Conservation (phyloP, 2,888 invertebrate species). For the Parnassius smintheus region DNA sequence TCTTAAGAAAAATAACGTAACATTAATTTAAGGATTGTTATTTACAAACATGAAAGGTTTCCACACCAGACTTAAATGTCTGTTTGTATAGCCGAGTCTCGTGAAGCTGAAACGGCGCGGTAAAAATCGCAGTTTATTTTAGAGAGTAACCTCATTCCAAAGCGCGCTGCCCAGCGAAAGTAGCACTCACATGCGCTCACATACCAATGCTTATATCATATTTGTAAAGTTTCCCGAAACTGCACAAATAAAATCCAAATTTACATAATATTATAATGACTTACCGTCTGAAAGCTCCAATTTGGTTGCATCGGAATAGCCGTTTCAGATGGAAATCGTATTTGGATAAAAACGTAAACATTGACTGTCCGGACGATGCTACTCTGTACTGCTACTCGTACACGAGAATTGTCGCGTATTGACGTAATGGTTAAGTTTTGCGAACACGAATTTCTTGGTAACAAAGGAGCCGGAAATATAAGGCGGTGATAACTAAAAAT, state of each 20-base stretch:
- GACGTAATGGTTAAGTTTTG: constrained; percentile 55
- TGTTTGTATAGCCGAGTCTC: constrained; percentile 29
- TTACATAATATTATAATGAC: constrained; percentile 41
- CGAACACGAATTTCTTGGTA: constrained; percentile 34
- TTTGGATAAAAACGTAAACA: constrained; percentile 49
- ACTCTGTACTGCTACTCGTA: constrained; percentile 33
- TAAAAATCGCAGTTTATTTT: constrained; percentile 67
- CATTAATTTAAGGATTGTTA: background rate
- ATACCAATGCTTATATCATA: constrained; percentile 43
- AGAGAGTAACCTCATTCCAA: constrained; percentile 68
- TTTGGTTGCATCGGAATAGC: constrained; percentile 40
- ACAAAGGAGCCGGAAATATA: constrained; percentile 33
- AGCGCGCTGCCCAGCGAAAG: constrained; percentile 59
- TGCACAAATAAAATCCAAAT: constrained; percentile 40
- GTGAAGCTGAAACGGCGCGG: constrained; percentile 45
- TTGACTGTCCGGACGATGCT: constrained; percentile 45
- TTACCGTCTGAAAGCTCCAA: constrained; percentile 57
- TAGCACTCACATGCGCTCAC: constrained; percentile 50
- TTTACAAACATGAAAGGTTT: constrained; percentile 10
- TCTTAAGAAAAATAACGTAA: background rate
- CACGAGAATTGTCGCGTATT: constrained; percentile 45
- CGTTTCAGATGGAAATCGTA: constrained; percentile 47
- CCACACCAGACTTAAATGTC: constrained; percentile 29
- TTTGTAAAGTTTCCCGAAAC: constrained; percentile 31
- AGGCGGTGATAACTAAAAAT: constrained; percentile 25